Base-by-base conservation (phyloP, 2,113 vertebrate species). In the Pachycephala philippinensis region DNA sequence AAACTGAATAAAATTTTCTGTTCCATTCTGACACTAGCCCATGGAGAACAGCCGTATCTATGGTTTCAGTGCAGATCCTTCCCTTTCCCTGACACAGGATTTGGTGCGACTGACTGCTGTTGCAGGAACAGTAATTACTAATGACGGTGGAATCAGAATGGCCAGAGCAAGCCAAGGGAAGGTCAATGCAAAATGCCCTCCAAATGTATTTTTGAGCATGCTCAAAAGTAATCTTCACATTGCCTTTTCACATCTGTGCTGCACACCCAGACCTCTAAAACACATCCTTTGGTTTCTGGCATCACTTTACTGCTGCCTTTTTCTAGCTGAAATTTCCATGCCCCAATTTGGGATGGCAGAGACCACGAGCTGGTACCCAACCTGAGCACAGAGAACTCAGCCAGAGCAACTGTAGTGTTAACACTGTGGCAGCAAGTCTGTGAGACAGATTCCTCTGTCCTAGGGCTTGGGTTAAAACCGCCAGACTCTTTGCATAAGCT, bases 1-100 rank as follows among this genome's bases (percentile, higher is more conserved):
- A 83, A 96, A 80, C 92, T 93, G 53, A 93, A 61, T 94, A 96
- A 95, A 95, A 93, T 52, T 93, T 92, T 90, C 57, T 96, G 53
- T 91, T 93, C 90, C 89, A 57, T 77, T 94, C 80, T 96, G 96
- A 96, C 86, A 76, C 64, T 74, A 87, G 90, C 86, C 89, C 88
- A 56, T 2, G 5, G 92, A 97, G 69, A 95, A 69, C 65, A 93
- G 80, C 76, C 11, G 0, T 87, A 87, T 93, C 87, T 88, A 57
- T 19, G 10, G 65, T 84, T 93, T 94, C 87, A 89, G 22, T 50
- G 76, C 77, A 92, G 74, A 65, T 22, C 33, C 45, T 78, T 87
- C 56, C 40, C 76, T 71, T 93, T 77, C 64, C 33, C 72, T 84
- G 56, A n/a, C 2, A 4, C 49, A 50, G 69, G 56, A 68, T 81